A percentile compares a stretch with the other conserved stretches of the same genome.
Evolutionary conservation across 2,113 vertebrate species (phyloP).

Genomic region (Hydrolagus affinis): DNA sequence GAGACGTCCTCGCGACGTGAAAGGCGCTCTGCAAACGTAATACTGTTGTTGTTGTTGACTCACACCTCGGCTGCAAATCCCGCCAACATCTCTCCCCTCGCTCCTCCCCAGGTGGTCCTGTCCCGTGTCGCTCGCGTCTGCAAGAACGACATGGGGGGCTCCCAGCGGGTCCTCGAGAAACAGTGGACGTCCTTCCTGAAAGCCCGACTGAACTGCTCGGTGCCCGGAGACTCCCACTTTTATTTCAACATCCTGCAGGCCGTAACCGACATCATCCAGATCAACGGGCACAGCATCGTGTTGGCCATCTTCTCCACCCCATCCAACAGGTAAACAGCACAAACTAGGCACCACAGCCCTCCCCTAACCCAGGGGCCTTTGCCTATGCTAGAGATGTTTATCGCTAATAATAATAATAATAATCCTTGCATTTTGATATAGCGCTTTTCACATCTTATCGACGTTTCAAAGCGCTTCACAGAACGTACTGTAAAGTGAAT

Average conservation of each 20-base stretch:
- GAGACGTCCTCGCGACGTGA: too few relatives aligned
- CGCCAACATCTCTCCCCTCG: background rate
- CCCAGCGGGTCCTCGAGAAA: constrained; percentile 86
- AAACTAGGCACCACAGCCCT: background rate
- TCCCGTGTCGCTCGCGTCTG: constrained; percentile 86
- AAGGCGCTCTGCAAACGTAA: too few relatives aligned
- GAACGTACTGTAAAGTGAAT: too few relatives aligned
- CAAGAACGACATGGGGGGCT: constrained; percentile 83
- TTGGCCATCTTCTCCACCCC: constrained; percentile 88
- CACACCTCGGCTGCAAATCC: too few relatives aligned
- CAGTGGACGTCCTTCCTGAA: constrained; percentile 97
- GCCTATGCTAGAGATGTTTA: too few relatives aligned
- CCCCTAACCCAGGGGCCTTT: background rate
- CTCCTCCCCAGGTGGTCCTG: constrained; percentile 69
- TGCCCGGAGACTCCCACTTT: constrained; percentile 88
- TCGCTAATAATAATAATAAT: too few relatives aligned
- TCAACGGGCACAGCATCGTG: constrained; percentile 78
- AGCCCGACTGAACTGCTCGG: constrained; percentile 88
- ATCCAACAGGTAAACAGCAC: constrained; percentile 70
- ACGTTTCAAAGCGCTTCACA: too few relatives aligned
- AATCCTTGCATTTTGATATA: too few relatives aligned
- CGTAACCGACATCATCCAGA: constrained; percentile 74
- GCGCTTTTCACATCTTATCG: too few relatives aligned
- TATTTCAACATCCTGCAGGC: constrained; percentile 95
- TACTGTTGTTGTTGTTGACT: too few relatives aligned